Evolutionary conservation across 2,113 vertebrate species (phyloP).

Genomic region (Phaethornis superciliosus): DNA sequence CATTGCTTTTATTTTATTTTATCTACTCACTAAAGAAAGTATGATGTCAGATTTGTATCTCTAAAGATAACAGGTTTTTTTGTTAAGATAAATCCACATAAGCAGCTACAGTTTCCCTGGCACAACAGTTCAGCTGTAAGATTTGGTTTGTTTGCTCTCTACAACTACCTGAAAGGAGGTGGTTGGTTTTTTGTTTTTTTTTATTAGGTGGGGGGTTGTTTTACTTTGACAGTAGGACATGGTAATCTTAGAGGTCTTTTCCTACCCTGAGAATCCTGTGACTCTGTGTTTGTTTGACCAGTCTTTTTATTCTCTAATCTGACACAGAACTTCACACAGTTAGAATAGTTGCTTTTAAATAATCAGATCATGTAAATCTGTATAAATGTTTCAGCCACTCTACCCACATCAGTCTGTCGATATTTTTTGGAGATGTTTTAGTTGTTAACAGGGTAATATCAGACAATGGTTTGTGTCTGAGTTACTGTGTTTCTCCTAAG

Average conservation of each 20-base stretch:
- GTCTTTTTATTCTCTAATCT: background rate
- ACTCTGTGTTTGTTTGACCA: background rate
- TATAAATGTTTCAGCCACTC: background rate
- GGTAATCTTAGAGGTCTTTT: too few species aligned
- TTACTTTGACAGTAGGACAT: too few species aligned
- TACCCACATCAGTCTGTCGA: background rate
- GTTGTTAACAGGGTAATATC: background rate
- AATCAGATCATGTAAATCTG: background rate
- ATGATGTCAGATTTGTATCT: background rate
- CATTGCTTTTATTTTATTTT: background rate
- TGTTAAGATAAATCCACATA: background rate
- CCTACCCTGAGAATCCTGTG: too few species aligned
- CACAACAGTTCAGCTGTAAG: too few species aligned
- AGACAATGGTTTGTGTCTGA: background rate
- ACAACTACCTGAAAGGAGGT: too few species aligned
- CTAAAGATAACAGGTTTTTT: background rate
- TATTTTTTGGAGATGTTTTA: background rate
- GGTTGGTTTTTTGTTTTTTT: too few species aligned
- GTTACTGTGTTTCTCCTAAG: background rate
- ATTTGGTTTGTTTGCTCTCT: too few species aligned
- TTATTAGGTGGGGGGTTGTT: too few species aligned
- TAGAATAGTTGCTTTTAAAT: background rate
- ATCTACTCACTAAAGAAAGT: background rate
- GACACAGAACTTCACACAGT: background rate
- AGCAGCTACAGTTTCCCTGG: background rate